Conservation (phyloP, 1,140 invertebrate genomes). For the Eupeodes corollae region DNA sequence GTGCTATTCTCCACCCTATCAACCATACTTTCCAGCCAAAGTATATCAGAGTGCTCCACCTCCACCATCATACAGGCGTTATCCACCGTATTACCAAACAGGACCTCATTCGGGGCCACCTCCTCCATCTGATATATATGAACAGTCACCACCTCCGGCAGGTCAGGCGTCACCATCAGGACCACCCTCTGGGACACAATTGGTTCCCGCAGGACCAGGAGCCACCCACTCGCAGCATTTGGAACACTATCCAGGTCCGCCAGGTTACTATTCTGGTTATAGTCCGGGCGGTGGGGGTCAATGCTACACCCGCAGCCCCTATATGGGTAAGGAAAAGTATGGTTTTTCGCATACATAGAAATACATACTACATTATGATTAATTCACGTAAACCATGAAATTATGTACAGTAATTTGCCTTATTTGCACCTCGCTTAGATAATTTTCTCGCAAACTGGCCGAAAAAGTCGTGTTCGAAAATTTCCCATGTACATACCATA, state of each 20-base stretch:
- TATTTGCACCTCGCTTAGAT: too few relatives aligned
- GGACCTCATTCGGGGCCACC: conserved; percentile 22
- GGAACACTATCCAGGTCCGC: conserved; percentile 44
- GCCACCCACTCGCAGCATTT: conserved; percentile 18
- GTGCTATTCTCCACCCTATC: conserved; percentile 49
- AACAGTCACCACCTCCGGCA: conserved; percentile 10
- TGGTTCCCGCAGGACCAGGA: conserved; percentile 13
- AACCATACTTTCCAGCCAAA: conserved; percentile 35
- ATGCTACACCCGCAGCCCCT: conserved; percentile 52
- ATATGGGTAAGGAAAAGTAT: conserved; percentile 49
- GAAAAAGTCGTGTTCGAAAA: too few relatives aligned
- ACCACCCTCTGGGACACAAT: conserved; percentile 11
- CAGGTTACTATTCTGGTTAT: conserved; percentile 53
- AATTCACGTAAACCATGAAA: neutral
- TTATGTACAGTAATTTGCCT: too few relatives aligned
- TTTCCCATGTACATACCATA: too few relatives aligned
- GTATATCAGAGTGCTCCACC: conserved; percentile 34
- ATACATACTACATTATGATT: neutral
- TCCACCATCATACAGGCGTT: conserved; percentile 37
- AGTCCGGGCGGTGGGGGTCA: conserved; percentile 43
- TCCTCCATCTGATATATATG: conserved; percentile 22
- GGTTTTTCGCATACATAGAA: conserved; percentile 14
- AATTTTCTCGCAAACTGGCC: too few relatives aligned
- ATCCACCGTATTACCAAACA: conserved; percentile 33
- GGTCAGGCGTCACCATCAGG: conserved; percentile 17